Evolutionary conservation across 2,888 invertebrate genomes (phyloP), one percentile per base, ranked within the genome.

Genomic region (Amiota mariae): DNA sequence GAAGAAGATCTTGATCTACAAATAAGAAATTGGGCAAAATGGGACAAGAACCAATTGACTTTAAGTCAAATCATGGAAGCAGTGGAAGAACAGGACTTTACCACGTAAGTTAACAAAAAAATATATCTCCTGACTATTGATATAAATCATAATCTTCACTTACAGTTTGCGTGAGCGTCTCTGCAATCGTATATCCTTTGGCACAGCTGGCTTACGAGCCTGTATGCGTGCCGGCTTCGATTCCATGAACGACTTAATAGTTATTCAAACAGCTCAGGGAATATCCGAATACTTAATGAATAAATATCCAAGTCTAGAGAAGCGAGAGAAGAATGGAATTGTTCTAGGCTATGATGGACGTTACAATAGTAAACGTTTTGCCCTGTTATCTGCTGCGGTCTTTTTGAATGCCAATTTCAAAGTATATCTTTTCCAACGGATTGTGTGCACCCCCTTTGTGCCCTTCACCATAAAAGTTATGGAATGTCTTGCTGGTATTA

Each of bases 201-300:
- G 98, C 18, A 98, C 98, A 1, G 98, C 98, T 0, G 98, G 99
- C 0, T 91, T 99, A 49, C 93, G 99, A 77, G 97, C 95, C 0
- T 92, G 92, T 78, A 99, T 99, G 99, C 36, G 36, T 36, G 36
- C 36, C 36, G 99, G 99, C 0, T 98, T 95, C 89, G 93, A 93
- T 79, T 94, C 95, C 77, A 97, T 99, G 96, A 99, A 99, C 89
- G 99, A 99, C 89, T 92, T 99, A 63, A 98, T 98, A 0, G 96
- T 98, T 76, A 92, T 99, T 68, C 99, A 99, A 91, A 97, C 98
- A 1, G 95, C 94, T 1, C 97, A 98, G 92, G 98, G 98, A 0
- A 89, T 98, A 8, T 92, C 94, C 66, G 93, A 93, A 70, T 97
- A 97, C 88, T 87, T 98, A 71, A 90, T 93, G 80, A 90, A 92